phyloP scores from a whole-genome alignment of 2,113 vertebrate genomes.

The Trochalopteron elliotii region DNA sequence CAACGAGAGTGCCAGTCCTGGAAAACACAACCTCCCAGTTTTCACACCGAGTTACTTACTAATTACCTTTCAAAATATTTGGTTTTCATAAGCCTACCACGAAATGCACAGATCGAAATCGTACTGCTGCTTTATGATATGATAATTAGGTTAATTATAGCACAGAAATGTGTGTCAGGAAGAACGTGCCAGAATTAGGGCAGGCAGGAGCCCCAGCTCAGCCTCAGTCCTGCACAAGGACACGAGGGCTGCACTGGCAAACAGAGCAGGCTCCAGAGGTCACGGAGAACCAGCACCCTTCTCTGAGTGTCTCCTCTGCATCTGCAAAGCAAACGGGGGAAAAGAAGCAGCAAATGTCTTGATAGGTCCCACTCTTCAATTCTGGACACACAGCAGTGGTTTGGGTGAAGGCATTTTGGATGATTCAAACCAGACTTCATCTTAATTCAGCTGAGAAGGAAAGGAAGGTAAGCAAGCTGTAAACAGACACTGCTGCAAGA shows the following conservation, averaged over 20 bases:
- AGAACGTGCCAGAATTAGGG: neutral
- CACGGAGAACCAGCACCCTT: neutral
- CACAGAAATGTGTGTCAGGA: neutral
- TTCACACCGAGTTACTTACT: neutral
- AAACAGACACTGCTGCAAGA: neutral
- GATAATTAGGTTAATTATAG: neutral
- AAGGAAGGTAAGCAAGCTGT: neutral
- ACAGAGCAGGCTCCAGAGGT: neutral
- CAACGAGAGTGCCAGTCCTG: neutral
- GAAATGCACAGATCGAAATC: neutral
- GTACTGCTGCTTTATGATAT: neutral
- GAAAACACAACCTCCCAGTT: neutral
- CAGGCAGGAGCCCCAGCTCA: neutral
- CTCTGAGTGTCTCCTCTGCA: neutral
- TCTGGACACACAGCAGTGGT: neutral
- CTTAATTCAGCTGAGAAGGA: neutral
- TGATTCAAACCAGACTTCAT: neutral
- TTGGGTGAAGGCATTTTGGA: neutral
- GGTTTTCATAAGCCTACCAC: neutral
- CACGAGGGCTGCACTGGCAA: neutral
- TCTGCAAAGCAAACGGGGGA: neutral
- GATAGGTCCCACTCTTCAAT: neutral
- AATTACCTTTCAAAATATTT: constrained; percentile 3
- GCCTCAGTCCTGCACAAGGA: neutral
- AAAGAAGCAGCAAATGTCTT: neutral